Conservation (phyloP, 2,888 invertebrate genomes). For the Allygus modestus region DNA sequence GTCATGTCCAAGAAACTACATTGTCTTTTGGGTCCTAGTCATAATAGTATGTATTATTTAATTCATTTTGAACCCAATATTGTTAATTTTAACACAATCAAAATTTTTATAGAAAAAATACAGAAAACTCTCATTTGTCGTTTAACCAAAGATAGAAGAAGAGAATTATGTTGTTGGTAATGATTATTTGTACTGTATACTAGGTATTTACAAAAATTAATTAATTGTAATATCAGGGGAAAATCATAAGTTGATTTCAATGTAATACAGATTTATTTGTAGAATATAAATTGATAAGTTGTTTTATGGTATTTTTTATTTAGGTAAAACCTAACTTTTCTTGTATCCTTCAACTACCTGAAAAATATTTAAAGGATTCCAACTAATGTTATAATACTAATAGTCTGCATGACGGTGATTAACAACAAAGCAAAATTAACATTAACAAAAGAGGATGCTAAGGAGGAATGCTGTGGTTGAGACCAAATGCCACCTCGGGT, state of each 20-base stretch:
- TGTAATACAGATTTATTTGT: conserved; percentile 59
- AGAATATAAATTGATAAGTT: conserved; percentile 57
- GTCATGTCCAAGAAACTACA: conserved; percentile 33
- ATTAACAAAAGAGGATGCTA: too few species aligned
- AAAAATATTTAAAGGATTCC: too few species aligned
- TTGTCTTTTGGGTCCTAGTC: conserved; percentile 49
- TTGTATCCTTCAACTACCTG: too few species aligned
- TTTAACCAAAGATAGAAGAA: conserved; percentile 50
- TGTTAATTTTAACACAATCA: background rate
- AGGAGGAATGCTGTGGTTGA: too few species aligned
- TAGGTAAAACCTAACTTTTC: background rate
- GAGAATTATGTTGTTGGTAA: conserved; percentile 36
- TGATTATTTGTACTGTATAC: conserved; percentile 10
- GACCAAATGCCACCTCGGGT: too few species aligned
- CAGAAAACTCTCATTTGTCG: background rate
- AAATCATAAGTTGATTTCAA: conserved; percentile 49
- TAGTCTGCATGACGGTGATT: too few species aligned
- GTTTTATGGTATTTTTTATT: conserved; percentile 36
- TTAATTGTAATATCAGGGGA: conserved; percentile 32
- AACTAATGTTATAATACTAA: too few species aligned
- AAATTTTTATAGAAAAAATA: background rate
- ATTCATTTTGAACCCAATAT: background rate
- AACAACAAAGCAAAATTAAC: too few species aligned
- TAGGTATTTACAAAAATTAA: background rate
- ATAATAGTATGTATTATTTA: conserved; percentile 29